These are phyloP conservation scores for Chalcis sispes DNA, from an alignment of 2,888 invertebrate genomes.

Conservation along the genomic window DNA sequence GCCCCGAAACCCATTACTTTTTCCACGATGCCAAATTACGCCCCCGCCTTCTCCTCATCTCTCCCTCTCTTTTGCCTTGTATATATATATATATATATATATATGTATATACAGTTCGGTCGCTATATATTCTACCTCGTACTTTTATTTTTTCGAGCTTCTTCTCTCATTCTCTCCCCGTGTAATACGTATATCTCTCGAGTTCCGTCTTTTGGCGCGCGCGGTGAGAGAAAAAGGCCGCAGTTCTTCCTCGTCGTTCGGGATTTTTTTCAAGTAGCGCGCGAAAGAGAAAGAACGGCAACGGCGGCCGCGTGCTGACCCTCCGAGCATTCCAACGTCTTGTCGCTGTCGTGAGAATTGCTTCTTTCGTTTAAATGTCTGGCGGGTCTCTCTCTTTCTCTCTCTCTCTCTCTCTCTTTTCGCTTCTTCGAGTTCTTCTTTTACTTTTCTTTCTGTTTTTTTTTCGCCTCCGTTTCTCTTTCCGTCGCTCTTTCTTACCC, in stretches of 20 bases:
- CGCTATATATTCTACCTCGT: too few species aligned
- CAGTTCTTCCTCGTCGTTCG: background rate
- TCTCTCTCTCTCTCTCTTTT: background rate
- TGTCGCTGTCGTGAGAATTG: constrained; percentile 49
- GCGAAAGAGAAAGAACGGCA: background rate
- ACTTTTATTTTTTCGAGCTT: background rate
- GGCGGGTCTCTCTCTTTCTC: background rate
- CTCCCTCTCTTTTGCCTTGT: constrained; percentile 3
- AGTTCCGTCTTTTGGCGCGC: background rate
- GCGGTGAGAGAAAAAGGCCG: background rate
- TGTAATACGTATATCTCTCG: background rate
- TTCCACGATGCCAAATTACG: constrained; percentile 62
- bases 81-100: background rate
- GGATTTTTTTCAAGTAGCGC: constrained; percentile 37
- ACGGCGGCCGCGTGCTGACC: background rate
- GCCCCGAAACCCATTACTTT: constrained; percentile 61
- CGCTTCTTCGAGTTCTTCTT: background rate
- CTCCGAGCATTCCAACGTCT: constrained; percentile 40
- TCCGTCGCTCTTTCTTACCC: too few species aligned
- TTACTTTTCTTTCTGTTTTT: too few species aligned
- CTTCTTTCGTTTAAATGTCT: constrained; percentile 40
- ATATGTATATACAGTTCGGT: too few species aligned
- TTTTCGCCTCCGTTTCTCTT: too few species aligned
- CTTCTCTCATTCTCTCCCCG: background rate
- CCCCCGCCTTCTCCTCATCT: constrained; percentile 51